A percentile compares a stretch with the other conserved stretches of the same genome.
phyloP scores from a whole-genome alignment of 2,113 vertebrate genomes.

The Proteles cristata region DNA sequence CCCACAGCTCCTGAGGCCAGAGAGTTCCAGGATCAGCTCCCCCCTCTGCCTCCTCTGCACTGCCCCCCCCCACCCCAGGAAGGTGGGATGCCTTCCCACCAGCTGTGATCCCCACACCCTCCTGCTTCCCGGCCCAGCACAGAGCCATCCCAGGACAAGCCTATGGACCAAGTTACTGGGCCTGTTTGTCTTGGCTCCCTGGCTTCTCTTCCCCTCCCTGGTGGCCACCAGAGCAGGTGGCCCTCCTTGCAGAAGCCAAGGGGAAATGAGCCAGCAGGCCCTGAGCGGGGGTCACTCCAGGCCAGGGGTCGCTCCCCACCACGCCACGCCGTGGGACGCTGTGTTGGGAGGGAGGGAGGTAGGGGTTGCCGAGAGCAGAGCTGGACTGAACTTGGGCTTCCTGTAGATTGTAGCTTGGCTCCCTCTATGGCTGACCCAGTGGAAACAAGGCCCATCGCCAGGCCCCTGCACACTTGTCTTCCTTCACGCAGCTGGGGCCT shows the following conservation, averaged over 20 bases:
- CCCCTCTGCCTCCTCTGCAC: too few species aligned
- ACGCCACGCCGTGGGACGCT: fast-evolving
- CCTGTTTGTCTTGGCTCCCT: constrained; percentile 71
- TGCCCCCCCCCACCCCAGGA: background rate
- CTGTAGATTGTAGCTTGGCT: background rate
- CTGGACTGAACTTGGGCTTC: background rate
- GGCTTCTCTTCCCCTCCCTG: constrained; percentile 49
- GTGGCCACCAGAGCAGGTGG: constrained; percentile 70
- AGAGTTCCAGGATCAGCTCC: background rate
- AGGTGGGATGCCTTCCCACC: background rate
- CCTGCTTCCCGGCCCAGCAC: background rate
- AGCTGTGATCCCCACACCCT: constrained; percentile 60
- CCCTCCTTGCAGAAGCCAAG: constrained; percentile 57
- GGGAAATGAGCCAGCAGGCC: constrained; percentile 46
- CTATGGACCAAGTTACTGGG: background rate
- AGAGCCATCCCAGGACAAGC: constrained; percentile 74
- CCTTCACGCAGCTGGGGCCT: background rate
- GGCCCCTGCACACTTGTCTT: background rate
- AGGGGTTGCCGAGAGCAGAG: background rate
- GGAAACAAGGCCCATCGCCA: background rate
- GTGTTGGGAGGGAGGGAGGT: background rate
- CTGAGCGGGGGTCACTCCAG: constrained; percentile 56
- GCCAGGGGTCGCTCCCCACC: constrained; percentile 24
- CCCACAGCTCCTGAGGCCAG: background rate
- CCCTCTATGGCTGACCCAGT: background rate